Percentiles rank a stretch among this genome's conserved stretches.
phyloP scores from a whole-genome alignment of 2,888 invertebrate genomes.

The Cryptocephalus primarius region DNA sequence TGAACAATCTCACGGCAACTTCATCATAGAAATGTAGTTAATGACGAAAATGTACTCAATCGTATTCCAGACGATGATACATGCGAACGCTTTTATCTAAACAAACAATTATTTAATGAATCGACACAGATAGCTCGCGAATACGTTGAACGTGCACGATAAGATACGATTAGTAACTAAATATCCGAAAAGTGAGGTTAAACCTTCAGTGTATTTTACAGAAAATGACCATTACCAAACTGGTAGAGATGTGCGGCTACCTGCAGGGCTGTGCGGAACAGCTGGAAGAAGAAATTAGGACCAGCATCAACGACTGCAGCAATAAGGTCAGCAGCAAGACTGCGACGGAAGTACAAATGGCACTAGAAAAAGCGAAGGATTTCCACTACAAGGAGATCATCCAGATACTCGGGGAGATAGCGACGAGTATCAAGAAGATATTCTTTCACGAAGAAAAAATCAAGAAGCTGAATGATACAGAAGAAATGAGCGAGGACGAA shows the following conservation, averaged over 20 bases:
- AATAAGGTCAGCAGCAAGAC: slow-evolving; percentile 9
- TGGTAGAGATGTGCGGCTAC: slow-evolving; percentile 13
- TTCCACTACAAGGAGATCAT: slow-evolving; percentile 21
- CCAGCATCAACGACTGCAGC: slow-evolving; percentile 13
- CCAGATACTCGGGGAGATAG: slow-evolving; percentile 13
- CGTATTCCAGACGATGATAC: too few relatives aligned
- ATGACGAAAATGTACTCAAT: too few relatives aligned
- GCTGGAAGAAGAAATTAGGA: slow-evolving; percentile 16
- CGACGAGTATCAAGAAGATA: slow-evolving; percentile 14
- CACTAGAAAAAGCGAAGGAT: slow-evolving; percentile 19
- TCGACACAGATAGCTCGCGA: too few relatives aligned
- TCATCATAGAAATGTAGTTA: too few relatives aligned
- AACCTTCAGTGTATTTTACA: too few relatives aligned
- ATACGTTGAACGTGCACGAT: too few relatives aligned
- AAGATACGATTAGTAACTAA: too few relatives aligned
- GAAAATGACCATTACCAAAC: neutral
- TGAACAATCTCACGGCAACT: too few relatives aligned
- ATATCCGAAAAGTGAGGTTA: too few relatives aligned
- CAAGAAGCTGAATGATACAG: slow-evolving; percentile 3
- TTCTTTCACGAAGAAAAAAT: slow-evolving; percentile 17
- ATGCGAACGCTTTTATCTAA: too few relatives aligned
- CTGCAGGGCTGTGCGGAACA: slow-evolving; percentile 15
- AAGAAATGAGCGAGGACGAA: slow-evolving; percentile 8
- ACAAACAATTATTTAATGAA: too few relatives aligned
- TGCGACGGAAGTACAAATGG: slow-evolving; percentile 10